These are phyloP conservation scores for Triops cancriformis DNA, from an alignment of 1,140 invertebrate species.

Conservation along the genomic window DNA sequence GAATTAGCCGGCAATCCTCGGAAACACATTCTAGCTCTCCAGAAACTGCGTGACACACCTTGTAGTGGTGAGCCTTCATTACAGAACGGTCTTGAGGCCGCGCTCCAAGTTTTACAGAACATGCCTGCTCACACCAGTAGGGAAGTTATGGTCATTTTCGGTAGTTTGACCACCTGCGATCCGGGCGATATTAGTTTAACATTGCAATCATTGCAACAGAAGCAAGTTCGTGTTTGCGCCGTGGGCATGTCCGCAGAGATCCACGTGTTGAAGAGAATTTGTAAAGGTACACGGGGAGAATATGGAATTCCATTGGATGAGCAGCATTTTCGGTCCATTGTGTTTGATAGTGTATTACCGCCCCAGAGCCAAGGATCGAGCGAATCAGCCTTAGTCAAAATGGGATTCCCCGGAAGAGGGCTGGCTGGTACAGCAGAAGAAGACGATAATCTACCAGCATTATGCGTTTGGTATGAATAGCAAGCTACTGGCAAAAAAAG, in stretches of 20 bases:
- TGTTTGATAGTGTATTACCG: conserved; percentile 66
- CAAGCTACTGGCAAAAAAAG: no score
- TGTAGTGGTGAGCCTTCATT: conserved; percentile 83
- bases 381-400: conserved; percentile 77
- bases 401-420: conserved; percentile 59
- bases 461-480: conserved; percentile 65
- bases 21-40: conserved; percentile 55
- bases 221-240: conserved; percentile 75
- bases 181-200: conserved; percentile 84
- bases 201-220: conserved; percentile 52
- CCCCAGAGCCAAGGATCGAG: conserved; percentile 55
- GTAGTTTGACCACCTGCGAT: conserved; percentile 92
- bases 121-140: conserved; percentile 87
- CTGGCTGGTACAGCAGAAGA: background rate
- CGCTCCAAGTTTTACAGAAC: conserved; percentile 71
- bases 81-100: conserved; percentile 87
- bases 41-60: conserved; percentile 31
- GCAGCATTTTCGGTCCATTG: conserved; percentile 71
- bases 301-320: conserved; percentile 88
- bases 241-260: conserved; percentile 94
- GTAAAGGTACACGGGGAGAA: conserved; percentile 70
- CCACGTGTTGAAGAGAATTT: conserved; percentile 73
- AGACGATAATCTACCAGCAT: conserved; percentile 26
- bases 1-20: conserved; percentile 78
- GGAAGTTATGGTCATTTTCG: conserved; percentile 84